Evolutionary conservation across 2,888 invertebrate genomes (phyloP), one percentile per base, ranked within the genome.

Genomic region (Augochlorella aurata): DNA sequence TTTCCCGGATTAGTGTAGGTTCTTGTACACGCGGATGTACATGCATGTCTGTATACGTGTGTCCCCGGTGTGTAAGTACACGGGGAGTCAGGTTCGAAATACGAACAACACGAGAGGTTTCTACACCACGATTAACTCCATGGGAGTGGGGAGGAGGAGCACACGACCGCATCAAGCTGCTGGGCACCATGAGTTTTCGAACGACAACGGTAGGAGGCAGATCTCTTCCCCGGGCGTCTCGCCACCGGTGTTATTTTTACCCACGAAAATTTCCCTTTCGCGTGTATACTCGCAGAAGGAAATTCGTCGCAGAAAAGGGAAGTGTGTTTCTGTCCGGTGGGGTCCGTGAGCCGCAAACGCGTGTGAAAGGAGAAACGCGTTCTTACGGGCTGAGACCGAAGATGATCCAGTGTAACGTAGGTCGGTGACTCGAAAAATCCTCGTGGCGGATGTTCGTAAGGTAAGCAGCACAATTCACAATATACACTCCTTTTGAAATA

Each of bases 21-120:
- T 24, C 14, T 9, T 21, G 24, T 58, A 9, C 1, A 47, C 24
- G 14, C 12, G 18, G 2, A 29, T 63, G 10, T 63, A 8, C 63
- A 38, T 63, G 10, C 69, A 68, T 54, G 70, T 74, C 50, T 71
- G 29, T 63, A 29, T 63, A 10, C 47, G 10, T 14, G 38, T 38
- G 38, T 38, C 47, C 50, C 50, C 52, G 47, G 72, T 65, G 72
- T 78, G 52, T 38, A 38, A 38, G 58, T 75, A 80, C 63, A 67
- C 66, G 81, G n/a, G 74, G 81, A 74, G 81, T 70, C 81, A 70
- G 75, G 74, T 74, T 81, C 75, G 81, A 81, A 81, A 81, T 81
- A 81, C 81, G 81, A 81, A 71, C 81, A 81, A 81, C 81, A 80
- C 70, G 74, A 74, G 72, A 81, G 81, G 81, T 81, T 81, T 81